Evolutionary conservation across 2,888 invertebrate genomes (phyloP).

Genomic region (Philereme vetulata): DNA sequence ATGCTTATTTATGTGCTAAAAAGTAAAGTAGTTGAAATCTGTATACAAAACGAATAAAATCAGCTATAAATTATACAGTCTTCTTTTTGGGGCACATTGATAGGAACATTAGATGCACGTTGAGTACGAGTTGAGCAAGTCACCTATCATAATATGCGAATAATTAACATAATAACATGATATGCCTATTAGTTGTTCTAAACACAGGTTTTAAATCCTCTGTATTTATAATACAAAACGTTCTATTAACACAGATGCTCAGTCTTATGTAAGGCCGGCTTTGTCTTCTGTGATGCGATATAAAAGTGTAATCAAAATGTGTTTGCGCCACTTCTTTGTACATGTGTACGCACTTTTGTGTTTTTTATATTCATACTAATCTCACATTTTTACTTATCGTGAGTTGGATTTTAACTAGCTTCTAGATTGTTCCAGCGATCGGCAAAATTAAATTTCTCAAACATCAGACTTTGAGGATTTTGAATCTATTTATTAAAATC

Average conservation of each 20-base stretch:
- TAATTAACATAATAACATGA: slow-evolving; percentile 33
- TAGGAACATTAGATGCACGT: slow-evolving; percentile 14
- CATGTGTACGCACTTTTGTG: background rate
- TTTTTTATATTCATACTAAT: background rate
- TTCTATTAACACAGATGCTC: slow-evolving; percentile 77
- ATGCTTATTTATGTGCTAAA: background rate
- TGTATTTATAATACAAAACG: slow-evolving; percentile 53
- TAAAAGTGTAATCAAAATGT: slow-evolving; percentile 11
- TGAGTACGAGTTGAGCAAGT: slow-evolving; percentile 31
- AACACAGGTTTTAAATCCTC: slow-evolving; percentile 41
- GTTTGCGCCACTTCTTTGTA: slow-evolving; percentile 15
- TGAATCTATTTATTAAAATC: too few relatives aligned
- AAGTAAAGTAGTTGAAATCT: background rate
- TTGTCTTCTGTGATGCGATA: slow-evolving; percentile 59
- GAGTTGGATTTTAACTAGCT: background rate
- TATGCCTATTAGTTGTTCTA: slow-evolving; percentile 35
- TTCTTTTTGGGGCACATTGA: slow-evolving; percentile 25
- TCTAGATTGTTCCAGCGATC: background rate
- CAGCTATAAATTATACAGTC: slow-evolving; percentile 2
- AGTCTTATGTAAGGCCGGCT: slow-evolving; percentile 65
- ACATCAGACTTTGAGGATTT: background rate
- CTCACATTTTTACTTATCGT: background rate
- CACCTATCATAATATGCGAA: slow-evolving; percentile 22
- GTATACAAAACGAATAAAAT: slow-evolving; percentile 1
- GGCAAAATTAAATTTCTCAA: background rate